These are phyloP conservation scores for Calosoma granatense DNA, from an alignment of 1,140 invertebrate species.

Conservation along the genomic window DNA sequence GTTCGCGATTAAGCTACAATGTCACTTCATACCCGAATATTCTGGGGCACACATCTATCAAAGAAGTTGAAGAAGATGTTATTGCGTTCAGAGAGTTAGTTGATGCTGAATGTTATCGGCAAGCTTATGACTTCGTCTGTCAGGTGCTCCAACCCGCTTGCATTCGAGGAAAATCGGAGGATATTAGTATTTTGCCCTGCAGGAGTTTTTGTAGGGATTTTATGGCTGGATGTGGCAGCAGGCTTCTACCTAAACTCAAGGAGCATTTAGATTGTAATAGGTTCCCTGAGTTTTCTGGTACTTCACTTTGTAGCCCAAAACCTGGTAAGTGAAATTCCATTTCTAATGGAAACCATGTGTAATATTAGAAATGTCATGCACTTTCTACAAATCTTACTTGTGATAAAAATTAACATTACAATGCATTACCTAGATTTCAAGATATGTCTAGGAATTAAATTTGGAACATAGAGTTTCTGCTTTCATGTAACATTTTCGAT, in stretches of 20 bases:
- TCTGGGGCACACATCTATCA: conserved; percentile 49
- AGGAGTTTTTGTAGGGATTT: conserved; percentile 77
- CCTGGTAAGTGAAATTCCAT: conserved; percentile 60
- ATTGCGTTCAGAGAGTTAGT: conserved; percentile 76
- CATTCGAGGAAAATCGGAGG: conserved; percentile 36
- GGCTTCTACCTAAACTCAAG: conserved; percentile 57
- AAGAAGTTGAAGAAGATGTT: conserved; percentile 62
- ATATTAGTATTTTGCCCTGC: conserved; percentile 59
- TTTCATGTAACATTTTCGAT: too few relatives aligned
- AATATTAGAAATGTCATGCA: too few relatives aligned
- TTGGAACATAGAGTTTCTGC: too few relatives aligned
- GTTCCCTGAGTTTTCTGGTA: conserved; percentile 67
- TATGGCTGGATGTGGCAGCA: conserved; percentile 65
- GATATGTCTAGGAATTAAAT: too few relatives aligned
- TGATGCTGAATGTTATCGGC: conserved; percentile 76
- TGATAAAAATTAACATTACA: too few relatives aligned
- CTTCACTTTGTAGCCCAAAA: conserved; percentile 61
- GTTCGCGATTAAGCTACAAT: conserved; percentile 64
- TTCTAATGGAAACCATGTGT: too few relatives aligned
- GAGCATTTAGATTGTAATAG: conserved; percentile 65
- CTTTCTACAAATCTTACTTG: too few relatives aligned
- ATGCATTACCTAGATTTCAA: too few relatives aligned
- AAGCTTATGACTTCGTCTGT: conserved; percentile 79
- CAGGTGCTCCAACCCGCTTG: conserved; percentile 74
- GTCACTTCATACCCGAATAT: conserved; percentile 76